Evolutionary conservation across 2,113 vertebrate species (phyloP).

Genomic region (Hylia prasina): DNA sequence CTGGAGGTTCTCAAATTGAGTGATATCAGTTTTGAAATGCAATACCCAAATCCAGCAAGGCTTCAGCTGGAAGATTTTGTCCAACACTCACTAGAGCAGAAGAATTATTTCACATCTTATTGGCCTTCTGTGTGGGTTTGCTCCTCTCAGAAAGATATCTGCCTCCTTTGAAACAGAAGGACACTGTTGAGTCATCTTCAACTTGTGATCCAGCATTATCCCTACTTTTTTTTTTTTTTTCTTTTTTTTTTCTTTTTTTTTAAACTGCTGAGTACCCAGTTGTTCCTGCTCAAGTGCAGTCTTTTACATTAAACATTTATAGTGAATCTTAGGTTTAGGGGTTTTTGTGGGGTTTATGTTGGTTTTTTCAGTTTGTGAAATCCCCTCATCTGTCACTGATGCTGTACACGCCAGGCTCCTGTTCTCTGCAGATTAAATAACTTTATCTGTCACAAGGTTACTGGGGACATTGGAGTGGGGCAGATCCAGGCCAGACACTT

Average conservation of each 20-base stretch:
- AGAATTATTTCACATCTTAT: slow-evolving; percentile 7
- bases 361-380: neutral
- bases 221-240: neutral
- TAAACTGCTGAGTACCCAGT: neutral
- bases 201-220: neutral
- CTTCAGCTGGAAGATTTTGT: slow-evolving; percentile 15
- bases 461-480: neutral
- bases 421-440: neutral
- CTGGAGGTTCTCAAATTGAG: neutral
- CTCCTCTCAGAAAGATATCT: neutral
- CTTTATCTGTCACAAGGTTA: neutral
- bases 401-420: neutral
- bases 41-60: neutral
- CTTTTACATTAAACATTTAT: neutral
- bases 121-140: neutral
- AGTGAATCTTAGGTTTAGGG: neutral
- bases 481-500: neutral
- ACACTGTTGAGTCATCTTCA: neutral
- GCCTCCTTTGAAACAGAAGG: neutral
- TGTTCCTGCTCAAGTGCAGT: neutral
- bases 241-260: neutral
- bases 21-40: neutral
- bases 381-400: neutral
- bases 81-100: neutral
- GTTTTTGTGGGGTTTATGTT: rapidly evolving